Evolutionary conservation across 2,888 invertebrate species (phyloP).

Genomic region (Dicycla oo): DNA sequence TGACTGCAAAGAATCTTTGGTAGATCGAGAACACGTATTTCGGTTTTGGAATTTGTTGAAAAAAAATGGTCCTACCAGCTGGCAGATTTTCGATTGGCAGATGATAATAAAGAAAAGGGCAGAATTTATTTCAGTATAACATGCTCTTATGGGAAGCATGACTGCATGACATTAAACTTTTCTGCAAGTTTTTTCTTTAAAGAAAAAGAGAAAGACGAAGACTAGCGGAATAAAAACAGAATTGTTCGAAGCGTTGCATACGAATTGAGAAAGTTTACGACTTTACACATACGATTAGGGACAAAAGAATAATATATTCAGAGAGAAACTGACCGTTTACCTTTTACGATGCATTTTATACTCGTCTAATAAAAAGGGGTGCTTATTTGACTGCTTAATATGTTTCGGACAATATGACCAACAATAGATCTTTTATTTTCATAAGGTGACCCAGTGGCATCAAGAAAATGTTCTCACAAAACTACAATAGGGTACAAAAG

Average conservation of each 20-base stretch:
- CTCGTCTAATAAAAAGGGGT: slow-evolving; percentile 66
- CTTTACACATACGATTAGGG: slow-evolving; percentile 61
- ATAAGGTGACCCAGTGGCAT: slow-evolving; percentile 73
- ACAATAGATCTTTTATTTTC: slow-evolving; percentile 69
- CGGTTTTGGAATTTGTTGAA: not conserved
- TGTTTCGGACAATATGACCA: slow-evolving; percentile 72
- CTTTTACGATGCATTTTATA: slow-evolving; percentile 60
- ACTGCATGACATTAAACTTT: slow-evolving; percentile 24
- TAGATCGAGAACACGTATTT: not conserved
- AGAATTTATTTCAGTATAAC: not conserved
- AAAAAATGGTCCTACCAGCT: not conserved
- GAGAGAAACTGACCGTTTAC: slow-evolving; percentile 65
- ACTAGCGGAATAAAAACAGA: slow-evolving; percentile 37
- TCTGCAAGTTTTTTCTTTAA: slow-evolving; percentile 34
- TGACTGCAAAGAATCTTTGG: slow-evolving; percentile 7
- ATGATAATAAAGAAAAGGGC: not conserved
- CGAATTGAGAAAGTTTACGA: slow-evolving; percentile 58
- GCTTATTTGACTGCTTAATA: slow-evolving; percentile 72
- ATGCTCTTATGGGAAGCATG: slow-evolving; percentile 11
- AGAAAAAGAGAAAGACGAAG: slow-evolving; percentile 37
- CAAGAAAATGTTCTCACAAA: slow-evolving; percentile 87
- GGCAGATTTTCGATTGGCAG: not conserved
- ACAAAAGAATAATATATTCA: slow-evolving; percentile 60
- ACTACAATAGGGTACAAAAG: slow-evolving; percentile 86
- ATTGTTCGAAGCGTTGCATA: slow-evolving; percentile 46